These are phyloP conservation scores for Ageneiosus marmoratus DNA, from an alignment of 2,113 vertebrate species.

Conservation along the genomic window DNA sequence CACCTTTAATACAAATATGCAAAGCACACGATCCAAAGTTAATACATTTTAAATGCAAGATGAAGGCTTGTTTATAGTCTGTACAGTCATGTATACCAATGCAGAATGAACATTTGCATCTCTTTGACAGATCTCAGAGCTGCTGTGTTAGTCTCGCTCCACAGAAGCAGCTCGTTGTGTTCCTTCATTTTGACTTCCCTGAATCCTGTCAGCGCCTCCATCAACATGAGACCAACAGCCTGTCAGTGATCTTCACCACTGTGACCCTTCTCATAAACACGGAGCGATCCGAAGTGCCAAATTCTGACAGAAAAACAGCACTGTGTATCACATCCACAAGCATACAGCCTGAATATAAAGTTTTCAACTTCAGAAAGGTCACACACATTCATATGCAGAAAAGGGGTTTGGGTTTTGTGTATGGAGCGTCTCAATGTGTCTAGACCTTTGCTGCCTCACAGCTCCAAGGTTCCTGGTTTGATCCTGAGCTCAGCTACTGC, in stretches of 20 bases:
- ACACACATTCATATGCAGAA: neutral
- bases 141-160: neutral
- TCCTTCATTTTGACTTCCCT: neutral
- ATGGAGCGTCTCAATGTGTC: neutral
- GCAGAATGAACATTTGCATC: neutral
- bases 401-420: neutral
- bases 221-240: neutral
- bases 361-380: neutral
- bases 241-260: conserved; percentile 6
- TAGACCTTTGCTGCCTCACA: neutral
- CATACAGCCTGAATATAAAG: neutral
- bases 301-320: neutral
- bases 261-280: neutral
- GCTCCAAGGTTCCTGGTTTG: neutral
- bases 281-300: neutral
- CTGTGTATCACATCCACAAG: neutral
- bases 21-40: neutral
- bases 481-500: neutral
- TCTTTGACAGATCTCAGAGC: neutral
- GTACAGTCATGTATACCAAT: neutral
- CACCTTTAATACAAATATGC: neutral
- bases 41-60: neutral
- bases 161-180: conserved; percentile 3
- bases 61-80: neutral
- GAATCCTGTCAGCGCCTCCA: conserved; percentile 25